Evolutionary conservation across 2,113 vertebrate species (phyloP), one percentile per base, ranked within the genome.

Genomic region (Tetrax tetrax): DNA sequence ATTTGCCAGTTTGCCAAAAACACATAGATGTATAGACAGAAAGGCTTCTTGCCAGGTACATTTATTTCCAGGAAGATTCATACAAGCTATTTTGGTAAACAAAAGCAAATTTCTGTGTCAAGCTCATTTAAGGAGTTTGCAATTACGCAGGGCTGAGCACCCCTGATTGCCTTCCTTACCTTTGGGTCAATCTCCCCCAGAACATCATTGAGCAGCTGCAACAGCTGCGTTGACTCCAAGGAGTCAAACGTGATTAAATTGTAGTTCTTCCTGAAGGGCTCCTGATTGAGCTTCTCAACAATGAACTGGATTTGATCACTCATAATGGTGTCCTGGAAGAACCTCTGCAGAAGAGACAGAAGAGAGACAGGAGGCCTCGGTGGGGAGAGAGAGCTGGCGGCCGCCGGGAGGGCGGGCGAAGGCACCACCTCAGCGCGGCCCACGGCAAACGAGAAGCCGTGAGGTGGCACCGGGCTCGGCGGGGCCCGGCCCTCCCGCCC

Each of bases 231-330:
- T 47, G 99, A 97, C 91, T 99, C 99, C 63, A 99, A 96, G 0
- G 99, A 99, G 97, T 99, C 99, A 96, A 99, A 99, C 3, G 99
- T 99, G 96, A 99, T 99, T 87, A 99, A 97, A 91, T 99, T 99
- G 74, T 99, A 99, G 96, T 94, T 99, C 97, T 99, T 99, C 98
- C 96, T 99, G 97, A 99, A 99, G 24, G 99, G 99, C 3, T 99
- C 99, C 93, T 97, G 98, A 97, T 99, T 99, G 64, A 99, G 98
- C 94, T 99, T 99, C 75, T 99, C 99, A 79, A 99, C 99, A 85
- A 99, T 99, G 59, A 99, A 99, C 97, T 99, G 99, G 7, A 99
- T 98, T 91, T 99, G 99, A 61, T 99, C 99, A n/a, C 99, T 98
- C 99, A 99, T 99, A 17, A 94, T 98, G 53, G 81, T 14, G 56